Evolutionary conservation across 2,113 vertebrate genomes (phyloP).

Genomic region (Istiophorus platypterus): DNA sequence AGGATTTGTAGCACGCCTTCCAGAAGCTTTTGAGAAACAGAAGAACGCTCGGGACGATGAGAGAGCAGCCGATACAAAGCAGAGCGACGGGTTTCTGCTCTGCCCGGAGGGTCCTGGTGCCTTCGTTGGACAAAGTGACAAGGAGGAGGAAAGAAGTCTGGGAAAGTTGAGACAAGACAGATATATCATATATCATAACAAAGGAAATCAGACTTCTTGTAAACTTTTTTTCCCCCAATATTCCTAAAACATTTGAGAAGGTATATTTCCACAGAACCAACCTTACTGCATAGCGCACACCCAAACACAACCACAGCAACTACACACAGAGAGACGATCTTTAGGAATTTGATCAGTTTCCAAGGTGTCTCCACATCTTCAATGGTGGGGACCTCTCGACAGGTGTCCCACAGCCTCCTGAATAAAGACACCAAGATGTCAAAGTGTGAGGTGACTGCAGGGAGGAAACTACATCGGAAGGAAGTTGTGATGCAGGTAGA

Average conservation of each 20-base stretch:
- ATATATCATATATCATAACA: too few relatives aligned
- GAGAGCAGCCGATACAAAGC: conserved; percentile 55
- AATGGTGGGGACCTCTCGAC: conserved; percentile 57
- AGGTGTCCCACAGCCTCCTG: conserved; percentile 60
- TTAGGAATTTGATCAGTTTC: conserved; percentile 57
- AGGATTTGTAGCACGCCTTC: conserved; percentile 65
- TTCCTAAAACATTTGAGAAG: too few relatives aligned
- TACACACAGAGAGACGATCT: conserved; percentile 33
- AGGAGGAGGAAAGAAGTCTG: conserved; percentile 68
- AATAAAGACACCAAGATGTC: neutral
- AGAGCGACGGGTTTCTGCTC: conserved; percentile 44
- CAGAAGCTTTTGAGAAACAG: conserved; percentile 67
- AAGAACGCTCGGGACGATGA: conserved; percentile 53
- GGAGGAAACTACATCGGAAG: too few relatives aligned
- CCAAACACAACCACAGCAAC: conserved; percentile 58
- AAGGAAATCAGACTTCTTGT: neutral
- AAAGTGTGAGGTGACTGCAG: neutral
- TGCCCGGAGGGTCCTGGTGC: conserved; percentile 8
- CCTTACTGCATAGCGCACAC: conserved; percentile 74
- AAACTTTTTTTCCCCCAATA: too few relatives aligned
- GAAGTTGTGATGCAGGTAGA: too few relatives aligned
- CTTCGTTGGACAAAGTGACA: conserved; percentile 55
- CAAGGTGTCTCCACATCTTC: conserved; percentile 59
- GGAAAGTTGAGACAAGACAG: neutral
- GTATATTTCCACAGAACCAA: neutral